Conservation (phyloP, 2,888 invertebrate genomes). For the Mythimna ferrago region DNA sequence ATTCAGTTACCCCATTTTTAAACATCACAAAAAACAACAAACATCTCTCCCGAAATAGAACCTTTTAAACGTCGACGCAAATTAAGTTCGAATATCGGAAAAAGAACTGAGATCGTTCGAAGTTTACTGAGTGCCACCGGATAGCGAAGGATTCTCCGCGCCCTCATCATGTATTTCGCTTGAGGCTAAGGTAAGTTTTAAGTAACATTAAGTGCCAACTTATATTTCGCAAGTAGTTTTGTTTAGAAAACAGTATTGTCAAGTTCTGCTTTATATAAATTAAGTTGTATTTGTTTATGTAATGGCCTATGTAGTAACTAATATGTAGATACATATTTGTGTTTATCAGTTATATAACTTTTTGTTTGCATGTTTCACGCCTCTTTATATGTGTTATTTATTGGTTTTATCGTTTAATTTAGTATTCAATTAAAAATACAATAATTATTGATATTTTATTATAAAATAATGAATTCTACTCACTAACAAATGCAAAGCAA, state of each 20-base stretch:
- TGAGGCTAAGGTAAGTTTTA: constrained; percentile 81
- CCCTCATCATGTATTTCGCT: constrained; percentile 73
- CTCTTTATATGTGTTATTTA: not conserved
- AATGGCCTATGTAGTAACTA: not conserved
- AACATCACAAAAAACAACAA: constrained; percentile 55
- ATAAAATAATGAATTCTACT: not conserved
- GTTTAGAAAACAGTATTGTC: not conserved
- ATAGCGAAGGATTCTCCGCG: constrained; percentile 74
- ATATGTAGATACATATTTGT: not conserved
- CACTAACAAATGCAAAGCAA: not conserved
- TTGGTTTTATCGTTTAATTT: not conserved
- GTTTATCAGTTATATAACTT: not conserved
- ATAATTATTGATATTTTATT: not conserved
- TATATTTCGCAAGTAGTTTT: constrained; percentile 34
- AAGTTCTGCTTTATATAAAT: constrained; percentile 3
- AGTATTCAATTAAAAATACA: not conserved
- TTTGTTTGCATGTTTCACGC: not conserved
- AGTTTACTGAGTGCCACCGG: constrained; percentile 78
- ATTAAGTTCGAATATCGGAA: constrained; percentile 65
- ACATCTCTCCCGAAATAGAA: constrained; percentile 53
- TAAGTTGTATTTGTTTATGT: constrained; percentile 14
- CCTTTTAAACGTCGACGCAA: constrained; percentile 53
- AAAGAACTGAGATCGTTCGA: constrained; percentile 67
- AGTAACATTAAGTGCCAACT: constrained; percentile 57
- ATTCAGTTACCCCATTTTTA: constrained; percentile 59